Conservation (phyloP, 2,113 vertebrate genomes). For the Festucalex cinctus region DNA sequence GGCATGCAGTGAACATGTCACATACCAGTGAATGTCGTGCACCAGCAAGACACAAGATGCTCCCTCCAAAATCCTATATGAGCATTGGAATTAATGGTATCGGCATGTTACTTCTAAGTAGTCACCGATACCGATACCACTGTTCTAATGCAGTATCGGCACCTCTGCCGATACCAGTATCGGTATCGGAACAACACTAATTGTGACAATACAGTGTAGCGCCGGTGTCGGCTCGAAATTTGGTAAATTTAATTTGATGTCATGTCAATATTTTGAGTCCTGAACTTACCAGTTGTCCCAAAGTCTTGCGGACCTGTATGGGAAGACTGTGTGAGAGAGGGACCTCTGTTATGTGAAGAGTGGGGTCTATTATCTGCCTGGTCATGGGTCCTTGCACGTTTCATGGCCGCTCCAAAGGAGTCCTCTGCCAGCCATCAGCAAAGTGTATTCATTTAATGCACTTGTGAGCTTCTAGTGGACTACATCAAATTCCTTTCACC, state of each 20-base stretch:
- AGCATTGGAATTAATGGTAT: no score
- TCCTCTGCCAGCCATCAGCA: slow-evolving; percentile 64
- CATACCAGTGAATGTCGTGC: no score
- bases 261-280: neutral
- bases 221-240: neutral
- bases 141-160: no score
- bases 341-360: slow-evolving; percentile 27
- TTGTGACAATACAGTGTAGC: neutral
- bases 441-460: slow-evolving; percentile 58
- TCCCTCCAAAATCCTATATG: no score
- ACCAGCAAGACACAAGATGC: no score
- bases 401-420: slow-evolving; percentile 65
- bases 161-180: no score
- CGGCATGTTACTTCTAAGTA: no score
- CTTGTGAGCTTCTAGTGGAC: slow-evolving; percentile 50
- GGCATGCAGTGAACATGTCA: no score
- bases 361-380: slow-evolving; percentile 61
- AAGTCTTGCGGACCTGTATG: neutral
- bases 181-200: no score
- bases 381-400: slow-evolving; percentile 75
- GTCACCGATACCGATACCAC: no score
- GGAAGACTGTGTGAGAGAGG: slow-evolving; percentile 38
- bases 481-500: slow-evolving; percentile 25
- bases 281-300: slow-evolving; percentile 18
- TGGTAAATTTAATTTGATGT: no score